These are phyloP conservation scores for Plutella xylostella DNA, from an alignment of 2,888 invertebrate genomes.

Conservation along the genomic window DNA sequence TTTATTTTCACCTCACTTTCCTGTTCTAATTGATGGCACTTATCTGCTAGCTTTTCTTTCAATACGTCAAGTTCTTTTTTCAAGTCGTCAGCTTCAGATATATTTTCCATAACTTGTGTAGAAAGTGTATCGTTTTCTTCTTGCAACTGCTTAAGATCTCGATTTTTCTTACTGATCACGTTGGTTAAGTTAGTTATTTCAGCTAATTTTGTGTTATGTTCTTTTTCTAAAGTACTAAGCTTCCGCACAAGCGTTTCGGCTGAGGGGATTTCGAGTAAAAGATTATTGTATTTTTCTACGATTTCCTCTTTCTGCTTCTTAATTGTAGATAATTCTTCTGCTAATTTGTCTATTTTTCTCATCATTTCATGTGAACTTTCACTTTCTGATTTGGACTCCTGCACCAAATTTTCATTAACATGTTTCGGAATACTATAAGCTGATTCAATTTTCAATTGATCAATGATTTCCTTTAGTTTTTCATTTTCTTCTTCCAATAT, in stretches of 20 bases:
- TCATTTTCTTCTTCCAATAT: constrained; percentile 15
- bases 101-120: constrained; percentile 66
- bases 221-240: constrained; percentile 34
- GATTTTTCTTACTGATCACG: constrained; percentile 24
- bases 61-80: constrained; percentile 42
- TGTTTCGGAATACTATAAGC: too few species aligned
- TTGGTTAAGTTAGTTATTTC: constrained; percentile 32
- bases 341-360: constrained; percentile 26
- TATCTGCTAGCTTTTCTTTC: constrained; percentile 28
- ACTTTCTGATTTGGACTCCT: background rate
- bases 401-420: too few species aligned
- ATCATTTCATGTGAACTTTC: background rate
- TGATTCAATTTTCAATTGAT: too few species aligned
- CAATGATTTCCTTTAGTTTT: constrained; percentile 13
- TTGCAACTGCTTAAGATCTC: constrained; percentile 45
- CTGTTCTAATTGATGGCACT: constrained; percentile 26
- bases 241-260: constrained; percentile 35
- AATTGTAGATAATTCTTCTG: constrained; percentile 26
- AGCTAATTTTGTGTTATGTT: constrained; percentile 26
- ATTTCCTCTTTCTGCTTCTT: constrained; percentile 31
- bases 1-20: constrained; percentile 19
- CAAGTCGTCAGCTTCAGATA: constrained; percentile 64
- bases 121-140: constrained; percentile 67
- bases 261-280: constrained; percentile 35
- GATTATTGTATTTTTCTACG: constrained; percentile 36